Evolutionary conservation across 2,888 invertebrate species (phyloP), one percentile per base, ranked within the genome.

Genomic region (Abscondita cerata): DNA sequence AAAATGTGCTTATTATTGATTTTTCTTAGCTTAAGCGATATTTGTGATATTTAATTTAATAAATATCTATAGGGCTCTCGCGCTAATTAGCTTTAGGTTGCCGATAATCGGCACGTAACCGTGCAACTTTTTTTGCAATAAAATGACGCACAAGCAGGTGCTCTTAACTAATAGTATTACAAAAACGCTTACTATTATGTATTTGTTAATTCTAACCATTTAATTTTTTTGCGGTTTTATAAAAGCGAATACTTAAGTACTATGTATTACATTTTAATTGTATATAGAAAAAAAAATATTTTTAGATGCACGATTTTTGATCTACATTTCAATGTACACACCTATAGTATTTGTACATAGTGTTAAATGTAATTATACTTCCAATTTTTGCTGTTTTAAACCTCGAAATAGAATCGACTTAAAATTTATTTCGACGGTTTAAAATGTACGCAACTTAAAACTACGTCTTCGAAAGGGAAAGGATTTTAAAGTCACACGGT

Each of bases 21-120:
- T 54, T 33, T 34, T 46, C 25, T 52, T 38, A 16, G 25, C 18
- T 15, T 15, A 25, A 16, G 46, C 47, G n/a, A 16, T 34, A 48
- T 19, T 51, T 61, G 60, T 61, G 55, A 55, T 61, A 56, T 61
- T 55, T 52, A 59, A 18, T 59, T 52, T 61, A n/a, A 51, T 60
- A 60, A 50, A 50, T 44, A 18, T 44, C 53, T n/a, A 4, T 25
- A n/a, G 25, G 2, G 4, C 25, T 25, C 6, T 25, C 25, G 8
- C 15, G 15, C 9, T 40, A 38, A 15, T 51, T 51, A 51, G 1
- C 11, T 15, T 50, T 38, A 12, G 6, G 2, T 38, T 12, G 38
- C 13, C n/a, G n/a, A n/a, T n/a, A n/a, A n/a, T n/a, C n/a, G n/a
- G n/a, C n/a, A n/a, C n/a, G n/a, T n/a, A n/a, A n/a, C n/a, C 6